Conservation (phyloP, 2,113 vertebrate species). For the Hiodon tergisus region DNA sequence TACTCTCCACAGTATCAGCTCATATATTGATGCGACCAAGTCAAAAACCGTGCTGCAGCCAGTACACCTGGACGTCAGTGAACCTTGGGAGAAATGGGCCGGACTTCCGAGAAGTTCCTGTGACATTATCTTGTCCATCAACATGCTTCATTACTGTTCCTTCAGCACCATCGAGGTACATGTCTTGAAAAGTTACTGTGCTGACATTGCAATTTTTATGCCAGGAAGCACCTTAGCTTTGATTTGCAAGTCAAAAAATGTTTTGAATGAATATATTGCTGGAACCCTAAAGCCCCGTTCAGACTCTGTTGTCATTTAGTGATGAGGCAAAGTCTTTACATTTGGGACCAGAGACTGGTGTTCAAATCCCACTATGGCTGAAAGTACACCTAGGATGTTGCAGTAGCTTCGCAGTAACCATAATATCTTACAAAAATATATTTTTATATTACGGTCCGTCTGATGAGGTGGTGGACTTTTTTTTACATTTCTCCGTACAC, state of each 20-base stretch:
- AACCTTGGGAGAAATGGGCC: constrained; percentile 61
- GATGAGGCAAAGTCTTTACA: too few relatives aligned
- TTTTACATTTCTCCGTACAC: neutral
- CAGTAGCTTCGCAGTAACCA: neutral
- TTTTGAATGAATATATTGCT: too few relatives aligned
- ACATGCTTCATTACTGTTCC: constrained; percentile 59
- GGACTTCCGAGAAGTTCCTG: constrained; percentile 48
- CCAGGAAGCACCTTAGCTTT: too few relatives aligned
- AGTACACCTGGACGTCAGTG: constrained; percentile 54
- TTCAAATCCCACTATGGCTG: too few relatives aligned
- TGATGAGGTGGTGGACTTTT: neutral
- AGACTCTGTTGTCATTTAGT: too few relatives aligned
- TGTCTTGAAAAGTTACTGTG: too few relatives aligned
- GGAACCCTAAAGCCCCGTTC: too few relatives aligned
- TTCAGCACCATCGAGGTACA: constrained; percentile 55
- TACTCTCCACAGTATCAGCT: constrained; percentile 46
- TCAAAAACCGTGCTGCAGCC: constrained; percentile 54
- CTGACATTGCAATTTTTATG: too few relatives aligned
- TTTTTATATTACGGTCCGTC: too few relatives aligned
- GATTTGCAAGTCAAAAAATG: too few relatives aligned
- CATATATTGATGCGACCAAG: constrained; percentile 56
- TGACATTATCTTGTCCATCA: constrained; percentile 57
- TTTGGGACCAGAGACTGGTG: too few relatives aligned
- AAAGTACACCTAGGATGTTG: too few relatives aligned
- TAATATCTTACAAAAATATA: neutral